Evolutionary conservation across 2,888 invertebrate species (phyloP).

Genomic region (Tetanocera ferruginea): DNA sequence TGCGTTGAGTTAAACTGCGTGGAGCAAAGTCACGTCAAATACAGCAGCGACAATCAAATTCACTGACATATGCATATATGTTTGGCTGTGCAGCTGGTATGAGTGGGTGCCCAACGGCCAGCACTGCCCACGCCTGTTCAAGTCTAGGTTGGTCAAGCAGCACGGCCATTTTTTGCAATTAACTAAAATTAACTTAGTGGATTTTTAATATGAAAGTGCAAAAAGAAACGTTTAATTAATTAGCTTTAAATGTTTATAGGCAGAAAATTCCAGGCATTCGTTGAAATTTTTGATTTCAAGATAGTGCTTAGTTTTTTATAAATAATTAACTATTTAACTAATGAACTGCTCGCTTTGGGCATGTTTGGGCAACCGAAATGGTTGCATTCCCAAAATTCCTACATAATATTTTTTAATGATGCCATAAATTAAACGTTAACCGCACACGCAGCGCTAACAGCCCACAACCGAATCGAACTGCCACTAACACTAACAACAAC

Average conservation of each 20-base stretch:
- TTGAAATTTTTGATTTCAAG: no score
- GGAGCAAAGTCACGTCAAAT: no score
- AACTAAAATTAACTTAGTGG: no score
- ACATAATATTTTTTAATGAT: background rate
- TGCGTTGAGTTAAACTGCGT: background rate
- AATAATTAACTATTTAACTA: no score
- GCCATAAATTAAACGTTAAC: slow-evolving; percentile 1
- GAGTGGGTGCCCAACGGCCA: background rate
- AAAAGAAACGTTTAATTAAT: no score
- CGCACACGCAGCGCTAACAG: background rate
- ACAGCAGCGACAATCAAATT: background rate
- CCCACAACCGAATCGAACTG: background rate
- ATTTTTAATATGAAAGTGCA: no score
- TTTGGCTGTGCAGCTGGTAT: background rate
- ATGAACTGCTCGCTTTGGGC: no score
- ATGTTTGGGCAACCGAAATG: background rate
- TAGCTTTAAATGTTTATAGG: no score
- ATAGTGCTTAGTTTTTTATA: no score
- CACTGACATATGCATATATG: background rate
- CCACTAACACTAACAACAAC: background rate
- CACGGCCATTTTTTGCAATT: background rate
- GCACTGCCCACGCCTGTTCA: background rate
- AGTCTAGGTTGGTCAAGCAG: background rate
- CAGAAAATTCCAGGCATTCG: no score
- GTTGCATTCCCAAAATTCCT: slow-evolving; percentile 3